Percentiles rank a stretch among this genome's conserved stretches.
phyloP scores from a whole-genome alignment of 1,140 invertebrate species.

The Lanistes nyassanus region DNA sequence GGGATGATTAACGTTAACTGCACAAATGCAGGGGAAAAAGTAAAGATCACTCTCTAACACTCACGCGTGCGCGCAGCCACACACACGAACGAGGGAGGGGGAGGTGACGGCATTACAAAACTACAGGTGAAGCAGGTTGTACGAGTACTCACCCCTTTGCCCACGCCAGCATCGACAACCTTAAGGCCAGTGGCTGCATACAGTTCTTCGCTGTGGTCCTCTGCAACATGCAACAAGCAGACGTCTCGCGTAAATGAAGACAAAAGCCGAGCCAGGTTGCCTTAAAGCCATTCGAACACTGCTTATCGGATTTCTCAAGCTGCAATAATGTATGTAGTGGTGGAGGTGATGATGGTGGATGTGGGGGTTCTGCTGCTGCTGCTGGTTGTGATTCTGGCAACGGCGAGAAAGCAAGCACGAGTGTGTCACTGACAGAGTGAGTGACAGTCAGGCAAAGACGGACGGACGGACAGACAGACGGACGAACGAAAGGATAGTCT shows the following conservation, averaged over 20 bases:
- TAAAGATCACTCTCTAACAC: background rate
- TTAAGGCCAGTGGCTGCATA: background rate
- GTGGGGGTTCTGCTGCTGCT: background rate
- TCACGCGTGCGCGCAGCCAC: background rate
- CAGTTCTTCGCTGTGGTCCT: constrained; percentile 4
- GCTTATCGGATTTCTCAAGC: background rate
- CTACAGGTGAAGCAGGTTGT: too few species aligned
- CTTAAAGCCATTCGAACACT: background rate
- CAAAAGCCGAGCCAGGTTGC: too few species aligned
- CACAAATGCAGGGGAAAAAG: too few species aligned
- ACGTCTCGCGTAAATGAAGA: too few species aligned
- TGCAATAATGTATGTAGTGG: background rate
- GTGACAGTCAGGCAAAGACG: too few species aligned
- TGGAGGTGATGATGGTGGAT: background rate
- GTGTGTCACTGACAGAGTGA: too few species aligned
- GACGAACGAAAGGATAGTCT: too few species aligned
- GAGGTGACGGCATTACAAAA: background rate
- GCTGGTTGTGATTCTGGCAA: background rate
- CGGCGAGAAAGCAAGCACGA: too few species aligned
- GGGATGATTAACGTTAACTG: too few species aligned
- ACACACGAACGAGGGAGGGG: background rate
- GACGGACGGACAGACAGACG: too few species aligned
- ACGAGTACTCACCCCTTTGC: constrained; percentile 9
- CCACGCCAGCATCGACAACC: constrained; percentile 15
- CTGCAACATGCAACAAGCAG: constrained; percentile 2